Base-by-base conservation (phyloP, 2,888 invertebrate species). In the Myopa testacea region DNA sequence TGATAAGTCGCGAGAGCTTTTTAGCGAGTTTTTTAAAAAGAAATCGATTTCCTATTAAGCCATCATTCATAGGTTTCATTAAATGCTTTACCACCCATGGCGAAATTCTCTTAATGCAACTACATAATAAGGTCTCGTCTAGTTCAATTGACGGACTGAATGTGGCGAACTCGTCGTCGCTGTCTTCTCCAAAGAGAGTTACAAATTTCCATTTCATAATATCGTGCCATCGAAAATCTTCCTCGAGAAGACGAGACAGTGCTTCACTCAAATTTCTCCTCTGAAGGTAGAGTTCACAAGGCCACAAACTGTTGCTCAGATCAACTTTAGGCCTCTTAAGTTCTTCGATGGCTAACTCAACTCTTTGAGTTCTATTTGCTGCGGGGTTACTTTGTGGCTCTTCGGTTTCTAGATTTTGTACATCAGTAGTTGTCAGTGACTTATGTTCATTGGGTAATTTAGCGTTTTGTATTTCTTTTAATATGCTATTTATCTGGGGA, bases 11-110 rank as follows among this genome's bases (percentile, higher is more conserved):
- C 10, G 88, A 86, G 14, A 88, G 78, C 65, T 81, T 81, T 75
- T 86, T 87, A 0, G 88, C 89, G 50, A 88, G 75, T 75, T 87
- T 88, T 72, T 88, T 88, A 76, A 89, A 88, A 0, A 88, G 76
- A 80, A 85, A 86, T 1, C 88, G 84, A 83, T 88, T 87, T 16
- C 81, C 86, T 58, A 88, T 88, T 4, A 88, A 79, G 0, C 88
- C 87, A 58, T 87, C 85, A 50, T 82, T 83, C 81, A 88, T 81
- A 4, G 88, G 88, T 26, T 81, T 81, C 89, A 88, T 89, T 50
- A 88, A 82, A 76, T 87, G 81, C 4, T 86, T 83, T 4, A 88
- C 88, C 37, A 88, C 85, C 88, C 88, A 88, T 0, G 88, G 87
- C 0, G 88, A 87, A 67, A 88, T 87, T 8, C 88, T 87, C 40